Evolutionary conservation across 2,888 invertebrate genomes (phyloP), one percentile per base, ranked within the genome.

Genomic region (Hyalella azteca): DNA sequence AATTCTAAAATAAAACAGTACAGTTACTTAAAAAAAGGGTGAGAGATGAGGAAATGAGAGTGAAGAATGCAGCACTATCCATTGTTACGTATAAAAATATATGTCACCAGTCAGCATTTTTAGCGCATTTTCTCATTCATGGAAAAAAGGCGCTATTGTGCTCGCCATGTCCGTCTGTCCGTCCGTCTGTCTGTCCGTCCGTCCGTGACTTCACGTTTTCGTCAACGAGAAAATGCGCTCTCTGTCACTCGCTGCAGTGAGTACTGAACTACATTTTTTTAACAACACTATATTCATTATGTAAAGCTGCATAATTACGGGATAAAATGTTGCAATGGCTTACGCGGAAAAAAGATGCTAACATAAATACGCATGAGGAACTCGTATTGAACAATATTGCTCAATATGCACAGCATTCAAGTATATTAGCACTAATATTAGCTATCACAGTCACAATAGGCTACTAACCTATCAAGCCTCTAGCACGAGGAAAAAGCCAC

Each of bases 401-500:
- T 66, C n/a, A 66, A 36, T 66, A 66, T 66, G 36, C 66, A 36
- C 15, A 36, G 22, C n/a, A n/a, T n/a, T n/a, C n/a, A n/a, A n/a
- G n/a, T n/a, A n/a, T n/a, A n/a, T n/a, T n/a, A n/a, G n/a, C 66
- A 36, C 66, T 66, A 66, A 66, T 36, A 66, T 29, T 66, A 66
- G 36, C 66, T 66, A 66, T 66, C 66, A 66, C 66, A 66, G 66
- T 66, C 66, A 66, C 66, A 66, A 9, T 32, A 66, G 66, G 66
- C 66, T 66, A 36, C 66, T 66, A 66, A n/a, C 66, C 66, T 66
- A 66, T 36, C 32, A 66, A 15, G 36, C 36, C 29, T 66, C 66
- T 15, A 45, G n/a, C 29, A 54, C 22, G 54, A 54, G 54, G 54
- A 22, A 22, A 26, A 26, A 54, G 29, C n/a, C 54, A 54, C 54